Base-by-base conservation (phyloP, 2,113 vertebrate genomes). In the Carassius auratus region DNA sequence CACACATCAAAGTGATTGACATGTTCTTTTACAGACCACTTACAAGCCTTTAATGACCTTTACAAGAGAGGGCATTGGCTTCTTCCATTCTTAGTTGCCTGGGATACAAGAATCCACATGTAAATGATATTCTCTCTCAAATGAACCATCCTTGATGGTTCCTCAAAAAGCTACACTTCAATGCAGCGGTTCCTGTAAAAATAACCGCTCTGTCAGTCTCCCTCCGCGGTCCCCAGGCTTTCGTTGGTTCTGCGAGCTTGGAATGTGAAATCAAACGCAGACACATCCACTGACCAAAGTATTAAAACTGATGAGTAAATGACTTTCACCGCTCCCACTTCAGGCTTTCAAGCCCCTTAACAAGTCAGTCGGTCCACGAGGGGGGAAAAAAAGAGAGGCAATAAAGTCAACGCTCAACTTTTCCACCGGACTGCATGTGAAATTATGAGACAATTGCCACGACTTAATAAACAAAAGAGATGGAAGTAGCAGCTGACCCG, bases 341-440 rank as follows among this genome's bases (percentile, higher is more conserved):
- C 89, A 87, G 90, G 89, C 84, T 89, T 85, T 79, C 86, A 89
- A 93, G 90, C 86, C 86, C 85, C 93, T 90, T 87, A 87, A 83
- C 88, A 86, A 86, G 88, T 91, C 90, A 89, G 88, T 89, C 91
- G 84, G 83, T 83, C 84, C 78, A 83, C 62, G 74, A 88, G 90
- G 89, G 88, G 57, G 2, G 3, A 81, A 12, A 48, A 88, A 92
- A 88, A 86, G 79, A 79, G 85, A 86, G 81, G 88, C 87, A 88
- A 92, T 92, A 91, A 93, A 94, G 87, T 93, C 92, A 90, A 89
- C 91, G 85, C 91, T 93, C 85, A 87, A 89, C 88, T 93, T 94
- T 93, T 93, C 92, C 93, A 89, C 88, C 90, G 83, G 87, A 86
- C 83, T 81, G 84, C 85, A 85, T 92, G 89, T 87, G 87, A 92